Evolutionary conservation across 2,797 vertebrate species (phyloP).

Genomic region (Notolabrus celidotus): DNA sequence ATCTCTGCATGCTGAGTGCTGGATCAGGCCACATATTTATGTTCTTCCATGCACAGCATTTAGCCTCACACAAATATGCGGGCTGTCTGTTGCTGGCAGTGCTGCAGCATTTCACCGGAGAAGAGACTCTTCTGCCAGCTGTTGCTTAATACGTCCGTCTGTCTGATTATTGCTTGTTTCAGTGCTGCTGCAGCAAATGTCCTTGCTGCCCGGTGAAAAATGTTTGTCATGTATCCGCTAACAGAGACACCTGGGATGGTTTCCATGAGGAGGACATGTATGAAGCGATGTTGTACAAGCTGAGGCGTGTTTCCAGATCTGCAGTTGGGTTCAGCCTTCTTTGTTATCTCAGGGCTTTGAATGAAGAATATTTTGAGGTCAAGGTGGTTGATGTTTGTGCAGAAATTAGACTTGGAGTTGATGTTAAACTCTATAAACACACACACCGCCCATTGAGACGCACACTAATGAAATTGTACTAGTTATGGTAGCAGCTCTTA

Average conservation of each 20-base stretch:
- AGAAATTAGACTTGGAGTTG: constrained; percentile 11
- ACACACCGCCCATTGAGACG: constrained; percentile 31
- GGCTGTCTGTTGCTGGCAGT: constrained; percentile 24
- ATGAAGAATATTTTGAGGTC: constrained; percentile 28
- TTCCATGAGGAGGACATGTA: constrained; percentile 24
- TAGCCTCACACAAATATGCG: constrained; percentile 24
- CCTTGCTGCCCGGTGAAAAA: constrained; percentile 54
- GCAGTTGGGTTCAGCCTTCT: not conserved
- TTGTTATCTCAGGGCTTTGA: not conserved
- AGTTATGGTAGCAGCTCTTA: constrained; percentile 17
- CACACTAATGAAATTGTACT: constrained; percentile 36
- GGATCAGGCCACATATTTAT: constrained; percentile 5
- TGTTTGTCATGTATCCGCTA: constrained; percentile 52
- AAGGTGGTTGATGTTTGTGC: constrained; percentile 21
- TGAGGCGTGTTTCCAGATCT: not conserved
- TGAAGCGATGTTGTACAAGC: constrained; percentile 12
- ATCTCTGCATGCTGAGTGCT: constrained; percentile 12
- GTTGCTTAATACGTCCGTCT: constrained; percentile 60
- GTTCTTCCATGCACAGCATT: constrained; percentile 29
- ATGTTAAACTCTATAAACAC: constrained; percentile 34
- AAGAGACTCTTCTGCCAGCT: constrained; percentile 62
- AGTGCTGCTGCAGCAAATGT: constrained; percentile 47
- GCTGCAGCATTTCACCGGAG: constrained; percentile 36
- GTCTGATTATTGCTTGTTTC: constrained; percentile 66
- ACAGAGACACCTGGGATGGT: constrained; percentile 55